Base-by-base conservation (phyloP, 35 echinoderm and acorn worm species). In the Amphiura filiformis region DNA sequence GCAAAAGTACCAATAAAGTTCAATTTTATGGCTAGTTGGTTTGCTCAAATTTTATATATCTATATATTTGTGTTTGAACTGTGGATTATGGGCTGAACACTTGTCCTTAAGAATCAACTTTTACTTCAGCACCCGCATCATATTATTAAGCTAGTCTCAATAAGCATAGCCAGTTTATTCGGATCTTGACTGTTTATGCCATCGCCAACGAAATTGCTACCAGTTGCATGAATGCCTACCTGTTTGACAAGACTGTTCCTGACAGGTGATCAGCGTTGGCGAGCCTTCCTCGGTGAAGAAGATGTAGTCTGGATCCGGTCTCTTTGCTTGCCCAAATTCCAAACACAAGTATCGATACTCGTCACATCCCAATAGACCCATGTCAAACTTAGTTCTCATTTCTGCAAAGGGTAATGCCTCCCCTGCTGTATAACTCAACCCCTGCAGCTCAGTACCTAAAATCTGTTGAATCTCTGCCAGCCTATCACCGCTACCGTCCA, bases 361-460 rank as follows among this genome's bases (percentile, higher is more conserved):
- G 36, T 82, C 83, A 32, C 94, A 96, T 31, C 94, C 94, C 41
- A 96, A 86, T 30, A 81, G 57, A 32, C 94, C 81, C 15, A 96
- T 75, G 33, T 96, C 87, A 76, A 96, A 96, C 31, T 84, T 52
- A 26, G 90, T 96, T 30, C 76, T 82, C 65, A 92, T 92, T 33
- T 85, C 86, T 34, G 70, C 34, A 37, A 92, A 64, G 32, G 76
- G 34, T 13, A 96, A 32, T 37, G 82, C 38, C 22, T 75, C 36
- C 34, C 89, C 86, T 1, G 76, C 86, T 32, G 41, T 61, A 40
- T 77, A 87, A 34, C 76, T 28, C 2, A 49, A 81, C 26, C 79
- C 49, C 14, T 39, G 56, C 39, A 86, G 22, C 26, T 86, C 47
- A 81, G 92, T 40, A n/a, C 52, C 37, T 13, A 96, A 77, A 18